Evolutionary conservation across 2,797 vertebrate species (phyloP).

Genomic region (Botia almorhae): DNA sequence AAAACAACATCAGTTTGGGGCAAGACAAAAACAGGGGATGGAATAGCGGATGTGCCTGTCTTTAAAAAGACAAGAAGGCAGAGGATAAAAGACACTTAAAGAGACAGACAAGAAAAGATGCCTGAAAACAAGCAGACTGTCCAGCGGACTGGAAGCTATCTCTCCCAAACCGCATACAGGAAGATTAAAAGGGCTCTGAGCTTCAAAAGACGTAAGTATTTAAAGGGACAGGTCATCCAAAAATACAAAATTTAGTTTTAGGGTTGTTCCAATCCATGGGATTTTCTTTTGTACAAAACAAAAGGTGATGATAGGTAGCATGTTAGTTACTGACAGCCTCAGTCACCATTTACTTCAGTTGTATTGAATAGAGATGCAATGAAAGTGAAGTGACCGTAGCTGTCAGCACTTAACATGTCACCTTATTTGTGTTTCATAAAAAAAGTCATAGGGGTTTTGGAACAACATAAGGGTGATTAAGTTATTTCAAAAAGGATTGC

Average conservation of each 20-base stretch:
- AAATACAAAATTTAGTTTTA: neutral
- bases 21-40: neutral
- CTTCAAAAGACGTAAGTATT: conserved; percentile 68
- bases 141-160: conserved; percentile 63
- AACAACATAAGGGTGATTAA: neutral
- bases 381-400: neutral
- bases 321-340: neutral
- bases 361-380: neutral
- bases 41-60: conserved; percentile 6
- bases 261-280: neutral
- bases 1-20: conserved; percentile 12
- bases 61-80: neutral
- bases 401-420: neutral
- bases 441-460: neutral
- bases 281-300: neutral
- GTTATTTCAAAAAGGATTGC: neutral
- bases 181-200: conserved; percentile 71
- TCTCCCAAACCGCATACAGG: conserved; percentile 67
- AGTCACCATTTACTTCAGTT: neutral
- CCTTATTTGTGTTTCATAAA: neutral
- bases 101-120: conserved; percentile 50
- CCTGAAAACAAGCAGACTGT: conserved; percentile 63
- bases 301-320: neutral
- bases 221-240: neutral
- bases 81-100: neutral